phyloP scores from a whole-genome alignment of 2,888 invertebrate species.

The Candidula unifasciata region DNA sequence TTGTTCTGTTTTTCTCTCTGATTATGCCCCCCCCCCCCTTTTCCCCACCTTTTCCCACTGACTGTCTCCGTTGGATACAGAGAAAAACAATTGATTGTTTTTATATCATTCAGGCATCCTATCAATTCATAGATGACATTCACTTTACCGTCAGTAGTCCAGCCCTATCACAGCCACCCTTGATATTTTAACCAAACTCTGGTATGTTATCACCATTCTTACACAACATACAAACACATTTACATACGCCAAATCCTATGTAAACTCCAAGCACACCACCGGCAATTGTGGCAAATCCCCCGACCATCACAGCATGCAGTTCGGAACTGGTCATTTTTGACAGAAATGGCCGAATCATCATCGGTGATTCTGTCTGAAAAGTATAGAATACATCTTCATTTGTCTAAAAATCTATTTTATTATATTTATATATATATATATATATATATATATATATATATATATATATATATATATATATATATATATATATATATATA shows the following conservation, averaged over 20 bases:
- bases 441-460: too few relatives aligned
- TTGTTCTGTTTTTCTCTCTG: background rate
- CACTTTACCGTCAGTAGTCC: too few relatives aligned
- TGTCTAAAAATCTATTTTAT: background rate
- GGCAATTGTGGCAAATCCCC: conserved; percentile 96
- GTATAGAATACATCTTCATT: background rate
- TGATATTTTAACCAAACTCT: too few relatives aligned
- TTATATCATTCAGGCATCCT: too few relatives aligned
- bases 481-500: too few relatives aligned
- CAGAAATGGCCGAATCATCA: conserved; percentile 92
- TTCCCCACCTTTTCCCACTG: too few relatives aligned
- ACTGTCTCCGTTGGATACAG: too few relatives aligned
- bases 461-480: too few relatives aligned
- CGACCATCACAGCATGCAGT: conserved; percentile 93
- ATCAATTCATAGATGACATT: too few relatives aligned
- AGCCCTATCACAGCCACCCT: too few relatives aligned
- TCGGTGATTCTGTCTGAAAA: conserved; percentile 89
- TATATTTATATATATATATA: too few relatives aligned
- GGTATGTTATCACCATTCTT: background rate
- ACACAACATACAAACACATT: background rate
- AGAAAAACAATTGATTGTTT: too few relatives aligned
- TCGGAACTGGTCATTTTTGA: conserved; percentile 91
- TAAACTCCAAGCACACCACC: conserved; percentile 93
- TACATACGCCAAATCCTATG: conserved; percentile 88
- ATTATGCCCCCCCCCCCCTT: background rate